These are phyloP conservation scores for Eupsittula cactorum DNA, from an alignment of 2,113 vertebrate genomes.

Conservation along the genomic window DNA sequence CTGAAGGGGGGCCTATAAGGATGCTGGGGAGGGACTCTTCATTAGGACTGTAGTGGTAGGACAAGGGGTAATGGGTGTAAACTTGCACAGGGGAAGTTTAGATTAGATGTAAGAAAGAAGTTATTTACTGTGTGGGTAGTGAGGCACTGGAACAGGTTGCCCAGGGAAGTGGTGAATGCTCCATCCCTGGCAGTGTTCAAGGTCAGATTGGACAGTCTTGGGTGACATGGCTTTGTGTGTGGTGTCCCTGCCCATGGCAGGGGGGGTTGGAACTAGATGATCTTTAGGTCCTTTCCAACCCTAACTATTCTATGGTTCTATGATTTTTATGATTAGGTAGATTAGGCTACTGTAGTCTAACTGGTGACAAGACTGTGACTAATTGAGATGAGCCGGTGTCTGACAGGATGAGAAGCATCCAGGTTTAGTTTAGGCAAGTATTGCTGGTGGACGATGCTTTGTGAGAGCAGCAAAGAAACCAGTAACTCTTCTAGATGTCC, in stretches of 20 bases:
- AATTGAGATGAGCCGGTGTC: background rate
- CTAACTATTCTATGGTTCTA: background rate
- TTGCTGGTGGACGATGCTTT: no score
- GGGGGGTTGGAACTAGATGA: background rate
- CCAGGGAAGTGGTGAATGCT: background rate
- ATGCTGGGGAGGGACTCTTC: background rate
- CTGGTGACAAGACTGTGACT: background rate
- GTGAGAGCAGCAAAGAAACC: background rate
- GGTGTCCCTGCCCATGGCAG: background rate
- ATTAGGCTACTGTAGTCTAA: background rate
- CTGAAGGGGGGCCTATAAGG: background rate
- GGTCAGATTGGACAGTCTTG: background rate
- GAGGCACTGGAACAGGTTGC: background rate
- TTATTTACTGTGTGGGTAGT: background rate
- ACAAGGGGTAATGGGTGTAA: background rate
- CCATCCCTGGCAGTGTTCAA: background rate
- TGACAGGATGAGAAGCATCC: background rate
- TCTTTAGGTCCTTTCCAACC: background rate
- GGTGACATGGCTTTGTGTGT: background rate
- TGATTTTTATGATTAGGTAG: background rate
- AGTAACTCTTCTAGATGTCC: fast-evolving
- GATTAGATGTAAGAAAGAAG: background rate
- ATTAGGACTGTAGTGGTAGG: background rate
- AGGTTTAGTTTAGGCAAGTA: background rate
- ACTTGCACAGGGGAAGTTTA: background rate